Percentiles rank a stretch among this genome's conserved stretches.
phyloP scores from a whole-genome alignment of 2,888 invertebrate species.

The Ennomos fuscantarius region DNA sequence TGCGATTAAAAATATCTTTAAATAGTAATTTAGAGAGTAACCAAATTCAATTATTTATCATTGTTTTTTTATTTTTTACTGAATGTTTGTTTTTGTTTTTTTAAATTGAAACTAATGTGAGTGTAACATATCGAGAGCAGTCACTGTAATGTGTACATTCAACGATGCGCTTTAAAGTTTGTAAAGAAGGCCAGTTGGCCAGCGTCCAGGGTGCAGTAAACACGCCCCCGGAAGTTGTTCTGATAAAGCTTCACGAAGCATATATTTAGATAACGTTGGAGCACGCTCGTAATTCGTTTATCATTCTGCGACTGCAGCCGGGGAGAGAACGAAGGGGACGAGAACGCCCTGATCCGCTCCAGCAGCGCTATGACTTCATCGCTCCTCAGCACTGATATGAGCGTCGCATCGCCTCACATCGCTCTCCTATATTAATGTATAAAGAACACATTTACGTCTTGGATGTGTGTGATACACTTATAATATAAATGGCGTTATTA shows the following conservation, averaged over 20 bases:
- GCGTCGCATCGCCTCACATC: slow-evolving; percentile 14
- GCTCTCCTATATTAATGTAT: slow-evolving; percentile 3
- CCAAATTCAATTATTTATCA: slow-evolving; percentile 5
- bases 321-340: slow-evolving; percentile 14
- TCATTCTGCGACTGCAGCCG: slow-evolving; percentile 32
- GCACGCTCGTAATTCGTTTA: slow-evolving; percentile 27
- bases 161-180: slow-evolving; percentile 52
- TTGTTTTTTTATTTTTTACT: slow-evolving; percentile 20
- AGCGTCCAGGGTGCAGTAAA: slow-evolving; percentile 60
- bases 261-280: slow-evolving; percentile 51
- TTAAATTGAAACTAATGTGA: slow-evolving; percentile 50
- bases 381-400: neutral
- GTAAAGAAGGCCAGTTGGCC: slow-evolving; percentile 72
- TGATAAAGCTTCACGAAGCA: slow-evolving; percentile 51
- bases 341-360: neutral
- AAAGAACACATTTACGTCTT: slow-evolving; percentile 5
- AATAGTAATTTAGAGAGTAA: slow-evolving; percentile 1
- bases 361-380: slow-evolving; percentile 19
- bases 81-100: slow-evolving; percentile 52
- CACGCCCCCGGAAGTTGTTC: slow-evolving; percentile 67
- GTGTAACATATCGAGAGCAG: slow-evolving; percentile 55
- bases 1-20: neutral
- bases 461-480: slow-evolving; percentile 11
- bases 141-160: slow-evolving; percentile 66
- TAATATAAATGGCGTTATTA: slow-evolving; percentile 14